Percentiles rank a stretch among this genome's conserved stretches.
phyloP scores from a whole-genome alignment of 2,888 invertebrate genomes.

The Harpalus rubripes region DNA sequence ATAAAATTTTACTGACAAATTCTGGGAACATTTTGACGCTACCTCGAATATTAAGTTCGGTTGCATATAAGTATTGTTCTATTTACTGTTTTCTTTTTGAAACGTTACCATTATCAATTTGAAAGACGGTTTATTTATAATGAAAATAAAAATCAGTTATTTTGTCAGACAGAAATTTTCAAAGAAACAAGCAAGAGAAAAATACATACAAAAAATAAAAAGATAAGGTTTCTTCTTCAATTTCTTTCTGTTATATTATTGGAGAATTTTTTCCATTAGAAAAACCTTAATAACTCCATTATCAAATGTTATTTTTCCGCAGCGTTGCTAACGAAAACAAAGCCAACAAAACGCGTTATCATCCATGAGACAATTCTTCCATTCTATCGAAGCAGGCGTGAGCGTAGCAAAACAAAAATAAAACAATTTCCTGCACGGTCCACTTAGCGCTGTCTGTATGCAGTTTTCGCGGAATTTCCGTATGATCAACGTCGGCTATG shows the following conservation, averaged over 20 bases:
- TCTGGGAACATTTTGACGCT: no score
- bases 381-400: neutral
- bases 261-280: neutral
- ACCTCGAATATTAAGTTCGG: no score
- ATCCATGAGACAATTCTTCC: conserved; percentile 18
- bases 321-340: conserved; percentile 14
- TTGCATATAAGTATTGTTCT: no score
- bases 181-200: no score
- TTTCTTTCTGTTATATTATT: neutral
- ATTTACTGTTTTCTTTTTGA: no score
- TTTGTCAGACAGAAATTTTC: no score
- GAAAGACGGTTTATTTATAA: no score
- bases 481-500: neutral
- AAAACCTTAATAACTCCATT: conserved; percentile 22
- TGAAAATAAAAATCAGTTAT: no score
- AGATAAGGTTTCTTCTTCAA: no score
- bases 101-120: no score
- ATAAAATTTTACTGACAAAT: no score
- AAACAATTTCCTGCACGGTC: conserved; percentile 26
- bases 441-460: neutral
- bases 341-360: conserved; percentile 20
- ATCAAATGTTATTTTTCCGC: conserved; percentile 17
- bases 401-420: conserved; percentile 42
- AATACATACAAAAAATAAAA: no score
- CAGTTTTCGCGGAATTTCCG: conserved; percentile 30